Evolutionary conservation across 2,113 vertebrate species (phyloP).

Genomic region (Catagonus wagneri): DNA sequence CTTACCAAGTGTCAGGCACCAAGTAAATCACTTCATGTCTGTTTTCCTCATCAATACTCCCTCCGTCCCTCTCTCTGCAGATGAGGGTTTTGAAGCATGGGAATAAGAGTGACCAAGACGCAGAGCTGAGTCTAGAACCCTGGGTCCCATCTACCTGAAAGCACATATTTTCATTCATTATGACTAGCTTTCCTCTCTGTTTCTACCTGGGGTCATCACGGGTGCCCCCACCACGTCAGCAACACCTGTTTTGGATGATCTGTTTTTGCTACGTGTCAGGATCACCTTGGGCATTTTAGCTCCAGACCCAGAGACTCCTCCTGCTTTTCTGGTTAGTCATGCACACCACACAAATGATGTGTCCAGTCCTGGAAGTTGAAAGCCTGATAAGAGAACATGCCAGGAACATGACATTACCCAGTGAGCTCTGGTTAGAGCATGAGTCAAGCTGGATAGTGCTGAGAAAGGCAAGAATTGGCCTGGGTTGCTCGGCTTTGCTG

Average conservation of each 20-base stretch:
- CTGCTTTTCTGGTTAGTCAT: conserved; percentile 20
- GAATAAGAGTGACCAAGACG: background rate
- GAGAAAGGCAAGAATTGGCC: background rate
- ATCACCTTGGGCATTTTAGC: background rate
- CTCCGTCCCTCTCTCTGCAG: background rate
- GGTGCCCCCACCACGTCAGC: background rate
- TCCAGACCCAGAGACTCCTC: background rate
- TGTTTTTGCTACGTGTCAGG: background rate
- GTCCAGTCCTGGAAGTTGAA: background rate
- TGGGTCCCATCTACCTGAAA: background rate
- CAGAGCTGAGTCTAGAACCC: background rate
- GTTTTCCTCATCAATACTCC: background rate
- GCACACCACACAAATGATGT: background rate
- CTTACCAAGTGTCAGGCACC: background rate
- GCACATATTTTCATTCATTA: background rate
- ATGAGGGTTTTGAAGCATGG: background rate
- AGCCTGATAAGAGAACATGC: background rate
- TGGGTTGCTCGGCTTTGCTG: background rate
- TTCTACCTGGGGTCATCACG: background rate
- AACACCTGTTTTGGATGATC: background rate
- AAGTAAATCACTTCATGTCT: background rate
- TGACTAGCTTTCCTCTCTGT: background rate
- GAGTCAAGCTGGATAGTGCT: background rate
- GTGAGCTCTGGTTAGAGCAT: background rate
- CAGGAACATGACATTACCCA: background rate